Evolutionary conservation across 2,113 vertebrate genomes (phyloP).

Genomic region (Zapornia atra): DNA sequence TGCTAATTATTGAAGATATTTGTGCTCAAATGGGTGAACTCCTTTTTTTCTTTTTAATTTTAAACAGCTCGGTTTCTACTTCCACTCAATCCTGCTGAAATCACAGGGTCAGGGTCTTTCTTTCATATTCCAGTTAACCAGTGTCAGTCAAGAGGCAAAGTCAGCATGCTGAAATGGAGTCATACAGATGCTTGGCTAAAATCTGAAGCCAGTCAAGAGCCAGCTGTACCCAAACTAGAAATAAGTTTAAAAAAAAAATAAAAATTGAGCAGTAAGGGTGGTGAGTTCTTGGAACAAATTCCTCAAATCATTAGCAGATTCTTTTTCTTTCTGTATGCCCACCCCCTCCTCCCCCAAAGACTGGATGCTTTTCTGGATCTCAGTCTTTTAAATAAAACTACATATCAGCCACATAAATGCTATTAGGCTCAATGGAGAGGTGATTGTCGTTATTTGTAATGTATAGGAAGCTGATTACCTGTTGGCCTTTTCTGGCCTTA

Average conservation of each 20-base stretch:
- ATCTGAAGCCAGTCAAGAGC: neutral
- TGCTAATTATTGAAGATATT: constrained; percentile 80
- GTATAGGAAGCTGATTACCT: neutral
- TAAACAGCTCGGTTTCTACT: constrained; percentile 48
- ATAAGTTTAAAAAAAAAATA: neutral
- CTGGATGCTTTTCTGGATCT: neutral
- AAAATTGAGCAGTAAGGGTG: neutral
- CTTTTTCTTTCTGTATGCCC: neutral
- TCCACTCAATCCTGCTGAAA: constrained; percentile 50
- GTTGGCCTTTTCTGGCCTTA: neutral
- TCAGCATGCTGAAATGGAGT: neutral
- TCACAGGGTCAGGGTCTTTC: neutral
- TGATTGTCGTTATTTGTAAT: neutral
- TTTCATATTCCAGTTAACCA: neutral
- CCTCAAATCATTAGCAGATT: neutral
- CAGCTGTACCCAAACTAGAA: neutral
- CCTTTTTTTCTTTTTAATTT: constrained; percentile 7
- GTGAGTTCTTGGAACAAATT: neutral
- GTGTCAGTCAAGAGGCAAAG: neutral
- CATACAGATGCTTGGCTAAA: neutral
- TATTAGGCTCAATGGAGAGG: neutral
- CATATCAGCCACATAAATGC: neutral
- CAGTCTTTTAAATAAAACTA: neutral
- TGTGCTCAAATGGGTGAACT: constrained; percentile 67
- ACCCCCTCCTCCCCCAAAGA: neutral